These are phyloP conservation scores for Ginglymostoma cirratum DNA, from an alignment of 2,113 vertebrate genomes.

Conservation along the genomic window DNA sequence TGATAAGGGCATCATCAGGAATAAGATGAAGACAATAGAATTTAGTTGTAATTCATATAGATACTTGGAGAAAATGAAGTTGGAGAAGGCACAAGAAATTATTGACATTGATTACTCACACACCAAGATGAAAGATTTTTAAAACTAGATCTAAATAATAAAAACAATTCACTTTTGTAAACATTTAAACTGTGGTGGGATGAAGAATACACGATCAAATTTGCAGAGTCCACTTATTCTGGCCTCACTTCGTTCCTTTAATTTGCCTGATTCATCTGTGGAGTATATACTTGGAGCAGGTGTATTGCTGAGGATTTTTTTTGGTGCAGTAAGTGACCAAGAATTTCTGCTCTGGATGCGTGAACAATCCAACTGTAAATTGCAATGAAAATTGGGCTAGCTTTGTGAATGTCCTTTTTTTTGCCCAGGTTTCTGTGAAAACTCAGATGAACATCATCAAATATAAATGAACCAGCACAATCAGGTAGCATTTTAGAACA, in stretches of 20 bases:
- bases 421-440: not conserved
- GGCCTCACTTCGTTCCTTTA: not conserved
- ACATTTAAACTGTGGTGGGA: not conserved
- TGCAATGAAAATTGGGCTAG: not conserved
- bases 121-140: not conserved
- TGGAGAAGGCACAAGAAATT: not conserved
- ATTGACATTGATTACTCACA: not conserved
- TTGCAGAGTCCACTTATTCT: not conserved
- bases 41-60: not conserved
- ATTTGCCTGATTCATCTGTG: not conserved
- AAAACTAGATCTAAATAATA: not conserved
- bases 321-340: not conserved
- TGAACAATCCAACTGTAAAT: not conserved
- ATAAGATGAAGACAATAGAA: not conserved
- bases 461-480: not conserved
- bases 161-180: not conserved
- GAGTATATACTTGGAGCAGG: not conserved
- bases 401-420: not conserved
- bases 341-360: not conserved
- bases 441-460: not conserved
- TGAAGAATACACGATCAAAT: not conserved
- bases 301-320: not conserved
- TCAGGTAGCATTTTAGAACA: not conserved
- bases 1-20: not conserved
- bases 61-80: not conserved